A percentile compares a stretch with the other conserved stretches of the same genome.
phyloP scores from a whole-genome alignment of 2,797 vertebrate species.

The Oreortyx pictus region DNA sequence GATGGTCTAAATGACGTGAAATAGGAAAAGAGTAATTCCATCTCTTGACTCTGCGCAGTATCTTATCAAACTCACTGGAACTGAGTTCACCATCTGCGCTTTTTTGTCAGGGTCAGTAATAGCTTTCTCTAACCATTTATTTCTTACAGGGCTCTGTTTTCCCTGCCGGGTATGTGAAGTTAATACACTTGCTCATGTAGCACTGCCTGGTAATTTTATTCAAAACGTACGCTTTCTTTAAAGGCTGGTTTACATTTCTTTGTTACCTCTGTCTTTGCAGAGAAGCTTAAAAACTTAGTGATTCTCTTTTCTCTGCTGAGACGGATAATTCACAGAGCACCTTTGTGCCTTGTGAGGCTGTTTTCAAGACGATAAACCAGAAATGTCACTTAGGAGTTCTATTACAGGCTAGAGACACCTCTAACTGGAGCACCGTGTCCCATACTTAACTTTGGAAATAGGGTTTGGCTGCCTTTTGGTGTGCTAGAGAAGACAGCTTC shows the following conservation, averaged over 20 bases:
- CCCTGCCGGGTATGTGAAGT: not conserved
- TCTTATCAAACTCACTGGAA: not conserved
- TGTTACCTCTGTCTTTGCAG: not conserved
- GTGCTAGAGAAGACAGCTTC: not conserved
- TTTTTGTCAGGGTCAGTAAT: conserved; percentile 14
- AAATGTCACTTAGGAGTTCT: not conserved
- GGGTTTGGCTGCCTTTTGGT: not conserved
- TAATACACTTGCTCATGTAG: not conserved
- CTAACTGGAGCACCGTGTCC: not conserved
- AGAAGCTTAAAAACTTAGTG: not conserved
- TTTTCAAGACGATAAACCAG: not conserved
- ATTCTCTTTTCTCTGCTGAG: not conserved
- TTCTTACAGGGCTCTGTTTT: not conserved
- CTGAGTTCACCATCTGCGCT: conserved; percentile 25
- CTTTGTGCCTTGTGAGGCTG: not conserved
- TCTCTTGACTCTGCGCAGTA: not conserved
- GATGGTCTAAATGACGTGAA: rapidly evolving
- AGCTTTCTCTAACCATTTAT: not conserved
- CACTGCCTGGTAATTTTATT: too few relatives aligned
- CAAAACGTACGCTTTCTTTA: not conserved
- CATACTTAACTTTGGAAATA: not conserved
- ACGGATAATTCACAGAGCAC: not conserved
- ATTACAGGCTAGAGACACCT: not conserved
- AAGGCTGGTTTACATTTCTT: not conserved
- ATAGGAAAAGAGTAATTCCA: conserved; percentile 37